Evolutionary conservation across 37 sponge, comb jelly and placozoan species (phyloP).

Genomic region (Halichondria panicea): DNA sequence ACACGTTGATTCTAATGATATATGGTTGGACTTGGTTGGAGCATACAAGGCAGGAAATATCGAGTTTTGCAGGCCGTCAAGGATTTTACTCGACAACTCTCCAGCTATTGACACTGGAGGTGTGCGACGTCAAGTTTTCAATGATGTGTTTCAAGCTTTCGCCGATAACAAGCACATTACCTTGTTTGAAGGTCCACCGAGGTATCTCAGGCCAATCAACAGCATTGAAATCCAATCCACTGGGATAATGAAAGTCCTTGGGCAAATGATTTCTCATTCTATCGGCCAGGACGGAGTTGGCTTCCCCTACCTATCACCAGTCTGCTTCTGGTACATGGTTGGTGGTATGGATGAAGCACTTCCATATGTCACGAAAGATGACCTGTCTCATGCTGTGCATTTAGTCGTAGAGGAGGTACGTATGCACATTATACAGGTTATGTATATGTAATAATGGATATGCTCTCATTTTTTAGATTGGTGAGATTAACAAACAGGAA

Average conservation of each 20-base stretch:
- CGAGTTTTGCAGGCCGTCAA: neutral
- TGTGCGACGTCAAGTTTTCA: constrained; percentile 28
- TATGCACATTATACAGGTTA: no score
- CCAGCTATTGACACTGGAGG: constrained; percentile 47
- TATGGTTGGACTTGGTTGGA: constrained; percentile 6
- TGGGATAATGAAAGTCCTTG: constrained; percentile 21
- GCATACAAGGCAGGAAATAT: neutral
- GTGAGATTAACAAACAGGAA: no score
- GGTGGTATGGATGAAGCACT: no score
- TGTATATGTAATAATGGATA: no score
- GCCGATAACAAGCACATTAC: neutral
- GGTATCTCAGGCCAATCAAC: neutral
- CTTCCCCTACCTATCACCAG: constrained; percentile 17
- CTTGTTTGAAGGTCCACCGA: constrained; percentile 23
- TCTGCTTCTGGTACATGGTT: constrained; percentile 44
- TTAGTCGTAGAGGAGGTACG: no score
- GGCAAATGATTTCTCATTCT: constrained; percentile 14
- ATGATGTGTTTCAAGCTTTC: constrained; percentile 1
- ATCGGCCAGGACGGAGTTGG: constrained; percentile 34
- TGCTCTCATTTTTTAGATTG: no score
- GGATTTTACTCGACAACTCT: neutral
- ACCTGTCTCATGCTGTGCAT: no score
- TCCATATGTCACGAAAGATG: no score
- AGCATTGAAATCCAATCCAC: constrained; percentile 6
- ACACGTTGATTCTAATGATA: neutral